Evolutionary conservation across 2,797 vertebrate genomes (phyloP), one percentile per base, ranked within the genome.

Genomic region (Miichthys miiuy): DNA sequence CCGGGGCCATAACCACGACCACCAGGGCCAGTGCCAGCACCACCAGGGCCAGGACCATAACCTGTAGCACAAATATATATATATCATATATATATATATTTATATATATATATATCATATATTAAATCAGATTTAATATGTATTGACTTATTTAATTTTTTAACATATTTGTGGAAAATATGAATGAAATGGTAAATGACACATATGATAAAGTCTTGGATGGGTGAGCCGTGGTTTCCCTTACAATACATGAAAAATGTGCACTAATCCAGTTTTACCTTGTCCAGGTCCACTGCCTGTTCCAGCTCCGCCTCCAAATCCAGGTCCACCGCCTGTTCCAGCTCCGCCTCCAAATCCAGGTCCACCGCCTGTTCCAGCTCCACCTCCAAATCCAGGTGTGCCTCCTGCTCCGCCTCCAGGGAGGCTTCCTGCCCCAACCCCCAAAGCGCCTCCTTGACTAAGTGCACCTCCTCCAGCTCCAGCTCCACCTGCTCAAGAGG

Each of bases 361-460:
- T 66, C 75, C 81, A 6, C 56, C 67, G 3, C 85, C 85, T 61
- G 72, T 41, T 64, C 88, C 90, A 54, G 48, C 66, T 41, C 87
- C 81, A 13, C 67, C 83, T 63, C 90, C 84, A 5, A 60, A 16
- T 48, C 91, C 87, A 68, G 86, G 70, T 81, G 16, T 2, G 11
- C 21, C 48, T 48, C 87, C 90, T 14, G 68, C 27, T 54, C 84
- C 80, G 52, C 56, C 88, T 71, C 75, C 84, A 76, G 84, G 79
- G 21, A 88, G 47, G 74, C 80, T 75, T 81, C 87, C 88, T 47
- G 55, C 68, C 14, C 89, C 89, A 62, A 48, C 69, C 5, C 72
- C 90, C 61, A 92, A 84, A 68, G 81, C 34, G 0, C 88, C 88
- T 52, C 79, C 88, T 75, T 89, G 88, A 87, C 91, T 87, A 70